phyloP scores from a whole-genome alignment of 2,888 invertebrate species.

The Epirrhoe tristata region DNA sequence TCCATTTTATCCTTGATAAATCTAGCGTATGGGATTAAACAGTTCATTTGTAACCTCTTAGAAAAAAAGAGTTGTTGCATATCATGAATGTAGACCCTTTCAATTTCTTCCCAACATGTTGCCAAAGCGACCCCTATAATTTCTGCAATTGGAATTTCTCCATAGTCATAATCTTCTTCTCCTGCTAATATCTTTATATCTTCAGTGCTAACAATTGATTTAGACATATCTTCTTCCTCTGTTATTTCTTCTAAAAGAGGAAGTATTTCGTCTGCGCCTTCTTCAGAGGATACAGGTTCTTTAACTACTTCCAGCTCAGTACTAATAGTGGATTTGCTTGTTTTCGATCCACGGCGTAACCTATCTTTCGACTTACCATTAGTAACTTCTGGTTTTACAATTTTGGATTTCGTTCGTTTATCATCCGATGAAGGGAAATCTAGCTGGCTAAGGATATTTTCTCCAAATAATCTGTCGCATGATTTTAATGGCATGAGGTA shows the following conservation, averaged over 20 bases:
- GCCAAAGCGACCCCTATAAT: slow-evolving; percentile 71
- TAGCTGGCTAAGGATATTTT: slow-evolving; percentile 63
- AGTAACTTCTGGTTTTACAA: slow-evolving; percentile 65
- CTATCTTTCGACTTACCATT: slow-evolving; percentile 64
- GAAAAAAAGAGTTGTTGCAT: slow-evolving; percentile 85
- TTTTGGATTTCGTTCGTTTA: slow-evolving; percentile 69
- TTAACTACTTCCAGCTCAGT: slow-evolving; percentile 61
- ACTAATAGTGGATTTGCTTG: slow-evolving; percentile 55
- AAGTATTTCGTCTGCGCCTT: slow-evolving; percentile 47
- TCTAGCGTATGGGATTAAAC: slow-evolving; percentile 84
- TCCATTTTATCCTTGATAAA: slow-evolving; percentile 83
- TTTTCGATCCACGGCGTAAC: slow-evolving; percentile 60
- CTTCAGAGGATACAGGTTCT: slow-evolving; percentile 53
- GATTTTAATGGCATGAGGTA: slow-evolving; percentile 64
- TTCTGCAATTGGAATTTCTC: slow-evolving; percentile 68
- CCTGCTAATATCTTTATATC: slow-evolving; percentile 67
- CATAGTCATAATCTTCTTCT: slow-evolving; percentile 80
- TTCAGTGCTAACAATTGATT: slow-evolving; percentile 49
- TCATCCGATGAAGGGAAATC: slow-evolving; percentile 70
- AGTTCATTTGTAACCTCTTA: slow-evolving; percentile 83
- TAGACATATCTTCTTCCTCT: slow-evolving; percentile 50
- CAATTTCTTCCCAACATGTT: slow-evolving; percentile 81
- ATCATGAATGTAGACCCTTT: slow-evolving; percentile 79
- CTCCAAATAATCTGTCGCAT: slow-evolving; percentile 71
- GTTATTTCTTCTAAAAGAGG: slow-evolving; percentile 48